phyloP scores from a whole-genome alignment of 2,113 vertebrate species.

The Cryptomyrus ogoouensis region DNA sequence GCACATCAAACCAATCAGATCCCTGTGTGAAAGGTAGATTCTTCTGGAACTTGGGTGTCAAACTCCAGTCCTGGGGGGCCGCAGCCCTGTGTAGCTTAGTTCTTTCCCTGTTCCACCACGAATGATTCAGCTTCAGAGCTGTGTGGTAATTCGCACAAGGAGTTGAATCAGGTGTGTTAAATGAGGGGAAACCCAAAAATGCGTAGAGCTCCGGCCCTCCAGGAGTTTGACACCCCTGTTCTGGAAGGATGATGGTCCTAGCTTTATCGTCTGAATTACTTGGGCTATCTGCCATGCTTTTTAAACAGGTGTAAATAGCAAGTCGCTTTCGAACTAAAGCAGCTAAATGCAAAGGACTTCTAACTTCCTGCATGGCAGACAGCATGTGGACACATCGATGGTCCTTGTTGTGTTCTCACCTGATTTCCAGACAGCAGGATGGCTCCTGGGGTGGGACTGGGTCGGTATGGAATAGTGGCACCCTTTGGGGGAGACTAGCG shows the following conservation, averaged over 20 bases:
- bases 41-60: background rate
- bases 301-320: background rate
- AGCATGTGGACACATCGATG: background rate
- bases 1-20: background rate
- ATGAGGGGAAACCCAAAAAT: too few species aligned
- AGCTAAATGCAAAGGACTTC: background rate
- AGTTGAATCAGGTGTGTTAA: too few species aligned
- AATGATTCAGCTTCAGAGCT: too few species aligned
- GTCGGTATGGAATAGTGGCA: conserved; percentile 89
- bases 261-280: background rate
- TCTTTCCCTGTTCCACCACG: too few species aligned
- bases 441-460: conserved; percentile 75
- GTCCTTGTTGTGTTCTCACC: conserved; percentile 55
- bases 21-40: background rate
- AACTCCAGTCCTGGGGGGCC: too few species aligned
- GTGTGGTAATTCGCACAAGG: too few species aligned
- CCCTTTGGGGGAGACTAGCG: conserved; percentile 90
- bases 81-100: too few species aligned
- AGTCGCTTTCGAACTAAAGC: background rate
- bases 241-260: background rate
- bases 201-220: too few species aligned
- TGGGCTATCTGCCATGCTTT: background rate
- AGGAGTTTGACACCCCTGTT: background rate
- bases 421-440: conserved; percentile 85
- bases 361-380: background rate